Base-by-base conservation (phyloP, 2,797 vertebrate genomes). In the Myripristis murdjan region DNA sequence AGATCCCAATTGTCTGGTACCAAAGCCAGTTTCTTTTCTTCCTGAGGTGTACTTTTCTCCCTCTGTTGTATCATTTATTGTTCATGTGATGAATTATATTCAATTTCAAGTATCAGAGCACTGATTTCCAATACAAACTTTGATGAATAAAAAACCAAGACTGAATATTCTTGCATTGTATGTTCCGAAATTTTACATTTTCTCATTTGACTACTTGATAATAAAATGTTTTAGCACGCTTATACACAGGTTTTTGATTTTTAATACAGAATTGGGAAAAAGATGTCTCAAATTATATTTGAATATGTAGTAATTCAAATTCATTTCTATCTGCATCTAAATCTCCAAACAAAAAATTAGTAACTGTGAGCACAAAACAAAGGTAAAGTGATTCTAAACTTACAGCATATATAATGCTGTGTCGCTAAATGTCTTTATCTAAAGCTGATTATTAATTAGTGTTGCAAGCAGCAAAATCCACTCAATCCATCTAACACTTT, bases 371-470 rank as follows among this genome's bases (percentile, higher is more conserved):
- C n/a, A 52, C 2, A 52, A 7, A 64, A 69, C 55, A 26, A 39
- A 68, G 20, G 1, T 14, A 52, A 41, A 15, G 7, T 41, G 22
- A 39, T 58, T 12, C 10, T 37, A 12, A 37, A 54, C 14, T 26
- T 26, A 41, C 5, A 4, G 14, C 20, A 75, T 55, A 57, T 10
- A 53, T 26, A 18, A 28, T 59, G 46, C 54, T 0, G 63, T 76
- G 52, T 15, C 41, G 51, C 57, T 73, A 67, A 86, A 77, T 74
- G 80, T 81, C 60, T 63, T 74, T 51, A 59, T 76, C 67, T 61
- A 59, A 81, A 81, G 70, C 68, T 52, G 76, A 47, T 82, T 89
- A 87, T 89, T 92, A 92, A 90, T 91, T 90, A 89, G 75, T 82
- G 70, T 77, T 75, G 81, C 24, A 23, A 63, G 66, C 56, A 64